phyloP scores from a whole-genome alignment of 37 sponge, comb jelly and placozoan species.

The Geodia barretti region DNA sequence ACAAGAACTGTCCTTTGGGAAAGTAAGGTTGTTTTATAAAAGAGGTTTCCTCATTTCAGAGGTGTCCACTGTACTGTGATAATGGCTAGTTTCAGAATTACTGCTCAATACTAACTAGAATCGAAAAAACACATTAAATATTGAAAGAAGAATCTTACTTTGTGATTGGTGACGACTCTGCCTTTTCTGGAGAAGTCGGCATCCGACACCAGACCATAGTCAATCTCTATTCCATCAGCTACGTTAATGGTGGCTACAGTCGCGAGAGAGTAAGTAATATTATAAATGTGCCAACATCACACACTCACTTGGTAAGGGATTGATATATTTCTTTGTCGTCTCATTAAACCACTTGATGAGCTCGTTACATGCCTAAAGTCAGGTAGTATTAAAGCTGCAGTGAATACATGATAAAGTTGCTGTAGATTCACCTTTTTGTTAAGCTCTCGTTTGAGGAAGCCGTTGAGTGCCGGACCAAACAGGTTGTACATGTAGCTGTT shows the following conservation, averaged over 20 bases:
- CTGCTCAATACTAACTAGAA: too few relatives aligned
- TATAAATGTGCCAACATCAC: neutral
- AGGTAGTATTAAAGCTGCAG: neutral
- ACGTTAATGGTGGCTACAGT: neutral
- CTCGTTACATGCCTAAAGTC: neutral
- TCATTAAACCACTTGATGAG: neutral
- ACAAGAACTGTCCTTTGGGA: neutral
- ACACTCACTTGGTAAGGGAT: neutral
- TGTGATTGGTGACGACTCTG: neutral
- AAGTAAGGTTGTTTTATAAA: too few relatives aligned
- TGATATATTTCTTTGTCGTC: neutral
- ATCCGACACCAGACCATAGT: neutral
- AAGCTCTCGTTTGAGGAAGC: neutral
- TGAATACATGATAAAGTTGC: neutral
- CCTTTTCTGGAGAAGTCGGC: neutral
- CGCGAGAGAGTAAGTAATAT: neutral
- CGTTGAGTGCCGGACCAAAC: neutral
- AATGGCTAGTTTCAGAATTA: too few relatives aligned
- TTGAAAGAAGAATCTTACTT: too few relatives aligned
- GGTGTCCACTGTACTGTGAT: too few relatives aligned
- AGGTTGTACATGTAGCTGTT: neutral
- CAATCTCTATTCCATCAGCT: neutral
- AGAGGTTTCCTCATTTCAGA: neutral
- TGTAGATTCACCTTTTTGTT: neutral
- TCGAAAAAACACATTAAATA: too few relatives aligned